Evolutionary conservation across 2,888 invertebrate genomes (phyloP).

Genomic region (Nephrocerus scutellatus): DNA sequence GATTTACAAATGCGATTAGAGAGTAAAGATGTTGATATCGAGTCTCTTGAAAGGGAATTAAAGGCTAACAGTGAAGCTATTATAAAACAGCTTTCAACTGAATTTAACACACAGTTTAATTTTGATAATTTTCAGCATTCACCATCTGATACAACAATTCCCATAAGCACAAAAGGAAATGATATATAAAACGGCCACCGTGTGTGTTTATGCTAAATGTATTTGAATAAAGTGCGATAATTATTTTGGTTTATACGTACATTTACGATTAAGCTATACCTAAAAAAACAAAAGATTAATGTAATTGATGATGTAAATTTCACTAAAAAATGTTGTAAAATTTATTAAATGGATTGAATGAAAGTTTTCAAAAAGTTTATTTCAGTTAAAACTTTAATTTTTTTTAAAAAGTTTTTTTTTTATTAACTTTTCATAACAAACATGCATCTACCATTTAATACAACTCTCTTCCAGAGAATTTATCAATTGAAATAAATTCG

Average conservation of each 20-base stretch:
- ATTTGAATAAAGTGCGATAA: background rate
- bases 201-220: conserved; percentile 1
- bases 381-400: background rate
- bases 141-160: conserved; percentile 20
- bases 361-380: conserved; percentile 9
- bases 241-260: conserved; percentile 1
- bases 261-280: background rate
- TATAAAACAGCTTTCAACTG: conserved; percentile 37
- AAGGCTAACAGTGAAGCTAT: conserved; percentile 38
- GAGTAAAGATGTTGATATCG: conserved; percentile 42
- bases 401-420: background rate
- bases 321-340: no score
- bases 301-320: no score
- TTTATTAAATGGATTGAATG: no score
- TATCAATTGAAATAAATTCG: conserved; percentile 28
- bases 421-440: background rate
- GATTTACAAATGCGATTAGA: conserved; percentile 46
- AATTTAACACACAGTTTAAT: conserved; percentile 38
- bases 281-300: conserved; percentile 1
- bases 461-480: conserved; percentile 28
- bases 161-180: conserved; percentile 11
- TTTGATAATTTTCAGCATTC: conserved; percentile 26
- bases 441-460: conserved; percentile 32
- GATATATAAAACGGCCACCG: conserved; percentile 4
- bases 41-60: conserved; percentile 41